phyloP scores from a whole-genome alignment of 1,140 invertebrate genomes.

The Penaeus japonicus region DNA sequence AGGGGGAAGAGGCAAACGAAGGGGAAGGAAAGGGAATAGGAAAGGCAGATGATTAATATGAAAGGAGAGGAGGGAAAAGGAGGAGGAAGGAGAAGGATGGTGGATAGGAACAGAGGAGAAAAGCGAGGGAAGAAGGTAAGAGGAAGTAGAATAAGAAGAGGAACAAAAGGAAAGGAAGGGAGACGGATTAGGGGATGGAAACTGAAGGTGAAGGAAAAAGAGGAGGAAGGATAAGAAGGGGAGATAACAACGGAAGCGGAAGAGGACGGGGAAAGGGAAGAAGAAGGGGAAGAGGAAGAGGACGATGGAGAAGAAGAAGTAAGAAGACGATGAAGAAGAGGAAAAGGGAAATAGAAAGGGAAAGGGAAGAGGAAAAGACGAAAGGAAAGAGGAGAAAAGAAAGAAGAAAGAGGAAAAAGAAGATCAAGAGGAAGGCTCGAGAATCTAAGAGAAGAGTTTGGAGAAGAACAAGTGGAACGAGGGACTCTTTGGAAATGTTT shows the following conservation, averaged over 20 bases:
- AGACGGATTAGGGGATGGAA: not conserved
- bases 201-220: not conserved
- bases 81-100: not conserved
- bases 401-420: too few species aligned
- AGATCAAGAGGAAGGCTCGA: too few species aligned
- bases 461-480: not conserved
- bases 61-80: not conserved
- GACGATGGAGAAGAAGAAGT: too few species aligned
- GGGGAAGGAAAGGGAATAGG: not conserved
- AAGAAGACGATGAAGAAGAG: too few species aligned
- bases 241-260: not conserved
- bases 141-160: not conserved
- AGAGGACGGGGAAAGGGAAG: not conserved
- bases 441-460: too few species aligned
- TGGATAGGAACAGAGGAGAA: not conserved
- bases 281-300: not conserved
- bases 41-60: not conserved
- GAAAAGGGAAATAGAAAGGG: too few species aligned
- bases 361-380: too few species aligned
- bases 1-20: not conserved
- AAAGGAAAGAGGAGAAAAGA: too few species aligned
- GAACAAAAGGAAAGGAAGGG: not conserved
- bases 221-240: not conserved
- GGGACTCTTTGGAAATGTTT: not conserved
- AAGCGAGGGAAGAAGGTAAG: not conserved